Evolutionary conservation across 2,113 vertebrate genomes (phyloP).

Genomic region (Chionis minor): DNA sequence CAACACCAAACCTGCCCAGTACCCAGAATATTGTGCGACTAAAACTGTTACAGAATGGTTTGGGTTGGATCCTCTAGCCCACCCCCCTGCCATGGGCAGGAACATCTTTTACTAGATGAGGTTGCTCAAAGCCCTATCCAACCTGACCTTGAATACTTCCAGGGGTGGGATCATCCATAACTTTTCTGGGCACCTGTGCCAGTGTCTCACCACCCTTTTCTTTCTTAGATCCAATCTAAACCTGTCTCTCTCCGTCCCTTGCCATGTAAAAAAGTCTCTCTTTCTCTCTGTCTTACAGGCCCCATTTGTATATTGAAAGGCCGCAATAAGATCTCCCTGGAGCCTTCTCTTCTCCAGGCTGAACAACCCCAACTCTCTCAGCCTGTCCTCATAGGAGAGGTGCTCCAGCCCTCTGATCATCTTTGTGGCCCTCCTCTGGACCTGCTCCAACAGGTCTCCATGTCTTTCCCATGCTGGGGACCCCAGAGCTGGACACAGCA

Average conservation of each 20-base stretch:
- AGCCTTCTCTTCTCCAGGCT: not conserved
- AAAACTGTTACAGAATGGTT: not conserved
- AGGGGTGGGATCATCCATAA: not conserved
- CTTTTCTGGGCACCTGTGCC: not conserved
- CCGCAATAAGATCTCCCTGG: fast-evolving
- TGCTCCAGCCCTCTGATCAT: too few species aligned
- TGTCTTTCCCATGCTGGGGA: not conserved
- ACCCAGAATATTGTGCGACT: not conserved
- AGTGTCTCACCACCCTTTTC: not conserved
- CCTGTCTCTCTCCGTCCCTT: not conserved
- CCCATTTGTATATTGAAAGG: not conserved
- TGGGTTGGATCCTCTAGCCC: not conserved
- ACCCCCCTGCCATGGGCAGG: not conserved
- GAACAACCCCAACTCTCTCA: not conserved
- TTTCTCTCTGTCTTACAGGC: too few species aligned
- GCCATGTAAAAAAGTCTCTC: not conserved
- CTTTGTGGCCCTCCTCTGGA: not conserved
- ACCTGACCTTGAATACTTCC: not conserved
- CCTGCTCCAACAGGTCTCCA: not conserved
- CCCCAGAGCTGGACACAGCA: not conserved
- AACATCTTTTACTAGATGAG: not conserved
- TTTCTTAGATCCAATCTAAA: not conserved
- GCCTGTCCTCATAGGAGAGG: not conserved
- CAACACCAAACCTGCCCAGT: not conserved
- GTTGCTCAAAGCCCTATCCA: not conserved